A percentile compares a stretch with the other conserved stretches of the same genome.
phyloP scores from a whole-genome alignment of 2,888 invertebrate species.

The Synergus japonicus region DNA sequence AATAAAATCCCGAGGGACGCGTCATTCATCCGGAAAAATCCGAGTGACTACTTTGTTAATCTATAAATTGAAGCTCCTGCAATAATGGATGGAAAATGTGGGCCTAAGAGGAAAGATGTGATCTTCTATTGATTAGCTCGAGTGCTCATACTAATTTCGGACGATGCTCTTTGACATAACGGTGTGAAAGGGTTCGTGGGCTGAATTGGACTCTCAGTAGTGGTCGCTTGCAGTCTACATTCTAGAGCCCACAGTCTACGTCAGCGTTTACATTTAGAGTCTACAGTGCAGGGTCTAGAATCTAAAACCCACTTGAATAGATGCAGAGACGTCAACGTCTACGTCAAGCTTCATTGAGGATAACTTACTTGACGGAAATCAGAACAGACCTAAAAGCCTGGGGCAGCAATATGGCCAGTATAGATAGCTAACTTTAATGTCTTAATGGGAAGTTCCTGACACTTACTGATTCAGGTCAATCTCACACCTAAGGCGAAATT shows the following conservation, averaged over 20 bases:
- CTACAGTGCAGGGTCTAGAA: too few species aligned
- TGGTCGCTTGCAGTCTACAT: conserved; percentile 1
- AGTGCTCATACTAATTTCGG: conserved; percentile 53
- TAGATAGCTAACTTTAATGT: conserved; percentile 21
- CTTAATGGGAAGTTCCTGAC: conserved; percentile 36
- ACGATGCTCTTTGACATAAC: conserved; percentile 45
- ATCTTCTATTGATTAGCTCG: conserved; percentile 53
- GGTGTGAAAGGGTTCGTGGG: conserved; percentile 40
- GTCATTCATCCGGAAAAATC: conserved; percentile 44
- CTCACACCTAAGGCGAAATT: conserved; percentile 15
- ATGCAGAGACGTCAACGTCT: neutral
- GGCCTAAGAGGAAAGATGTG: conserved; percentile 52
- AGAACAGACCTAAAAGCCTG: conserved; percentile 18
- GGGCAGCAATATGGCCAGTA: conserved; percentile 30
- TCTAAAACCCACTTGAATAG: conserved; percentile 8
- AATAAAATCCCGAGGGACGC: neutral
- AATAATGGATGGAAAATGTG: conserved; percentile 51
- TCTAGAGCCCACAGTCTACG: neutral
- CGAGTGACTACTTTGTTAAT: conserved; percentile 48
- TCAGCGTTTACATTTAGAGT: too few species aligned
- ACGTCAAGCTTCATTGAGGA: conserved; percentile 34
- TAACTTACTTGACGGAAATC: conserved; percentile 25
- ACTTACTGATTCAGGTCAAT: conserved; percentile 42
- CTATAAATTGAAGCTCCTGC: conserved; percentile 49
- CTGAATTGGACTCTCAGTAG: conserved; percentile 22